Base-by-base conservation (phyloP, 2,888 invertebrate genomes). In the Poecilobothrus nobilitatus region DNA sequence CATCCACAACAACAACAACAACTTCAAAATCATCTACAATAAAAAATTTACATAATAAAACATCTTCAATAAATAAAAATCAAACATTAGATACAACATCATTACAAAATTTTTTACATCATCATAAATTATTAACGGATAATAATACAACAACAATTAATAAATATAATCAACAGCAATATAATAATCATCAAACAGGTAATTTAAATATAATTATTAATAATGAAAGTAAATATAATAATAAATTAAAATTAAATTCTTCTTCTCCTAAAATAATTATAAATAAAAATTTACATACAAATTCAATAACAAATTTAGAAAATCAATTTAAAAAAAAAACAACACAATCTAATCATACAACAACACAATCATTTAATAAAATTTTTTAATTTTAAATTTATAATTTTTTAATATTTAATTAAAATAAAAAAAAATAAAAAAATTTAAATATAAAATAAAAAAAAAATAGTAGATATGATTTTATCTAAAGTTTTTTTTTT, bases 61-160 rank as follows among this genome's bases (percentile, higher is more conserved):
- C 15, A 12, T 53, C 53, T 12, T 18, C 53, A 12, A 53, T 53
- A 18, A 27, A 27, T 27, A 53, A 53, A 53, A 53, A 53, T 6
- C 15, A 53, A 53, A 53, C 53, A 53, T 18, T 53, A 53, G 53
- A 53, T 53, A 18, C 53, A 53, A 18, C 53, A 53, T 53, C 53
- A 53, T 53, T 53, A 53, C 53, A 53, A 53, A 53, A n/a, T 18
- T 53, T 12, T 53, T 53, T 53, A 53, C 53, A 53, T 53, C 53
- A 53, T 53, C 15, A 53, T 53, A 9, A 53, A 18, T n/a, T 18
- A 18, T 18, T 53, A 6, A 18, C n/a, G 53, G n/a, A 15, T 15
- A n/a, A 53, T 53, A 9, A 53, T 53, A 53, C 15, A 18, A 53
- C 53, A 53, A 18, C 15, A 18, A 4, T 53, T 18, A 53, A 53